These are phyloP conservation scores for Notarius quadriscutis DNA, from an alignment of 2,113 vertebrate species.

Conservation along the genomic window DNA sequence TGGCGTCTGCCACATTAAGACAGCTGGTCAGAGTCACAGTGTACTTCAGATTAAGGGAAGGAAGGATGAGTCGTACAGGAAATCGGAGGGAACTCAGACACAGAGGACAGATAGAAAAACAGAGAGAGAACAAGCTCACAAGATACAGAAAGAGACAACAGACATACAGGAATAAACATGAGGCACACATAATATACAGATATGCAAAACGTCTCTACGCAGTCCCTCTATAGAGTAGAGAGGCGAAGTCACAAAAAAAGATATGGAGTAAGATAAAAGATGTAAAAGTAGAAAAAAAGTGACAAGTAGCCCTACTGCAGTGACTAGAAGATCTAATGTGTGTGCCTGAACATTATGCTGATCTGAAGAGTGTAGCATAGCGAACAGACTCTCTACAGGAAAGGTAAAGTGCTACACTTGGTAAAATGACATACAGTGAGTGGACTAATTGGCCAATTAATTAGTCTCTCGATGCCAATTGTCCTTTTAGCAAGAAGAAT, in stretches of 20 bases:
- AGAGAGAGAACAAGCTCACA: constrained; percentile 25
- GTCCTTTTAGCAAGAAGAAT: constrained; percentile 33
- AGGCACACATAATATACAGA: constrained; percentile 38
- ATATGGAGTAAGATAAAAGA: constrained; percentile 4
- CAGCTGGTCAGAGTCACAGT: constrained; percentile 66
- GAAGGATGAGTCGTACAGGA: constrained; percentile 1
- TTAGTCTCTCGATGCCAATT: constrained; percentile 30
- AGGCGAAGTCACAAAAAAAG: constrained; percentile 17
- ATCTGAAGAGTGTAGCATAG: constrained; percentile 43
- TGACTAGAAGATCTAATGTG: neutral
- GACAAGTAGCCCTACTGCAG: constrained; percentile 13
- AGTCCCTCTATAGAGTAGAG: constrained; percentile 4
- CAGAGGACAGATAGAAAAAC: constrained; percentile 28
- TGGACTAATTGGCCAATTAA: constrained; percentile 32
- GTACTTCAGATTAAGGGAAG: constrained; percentile 50
- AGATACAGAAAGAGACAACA: constrained; percentile 34
- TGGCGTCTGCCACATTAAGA: constrained; percentile 54
- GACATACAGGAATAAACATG: neutral
- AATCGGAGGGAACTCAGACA: constrained; percentile 28
- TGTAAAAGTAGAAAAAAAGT: neutral
- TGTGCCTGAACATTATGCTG: constrained; percentile 32
- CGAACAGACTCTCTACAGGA: constrained; percentile 52
- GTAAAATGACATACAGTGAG: constrained; percentile 56
- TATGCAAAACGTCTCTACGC: constrained; percentile 47
- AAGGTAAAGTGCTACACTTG: constrained; percentile 59